Percentiles rank a stretch among this genome's conserved stretches.
phyloP scores from a whole-genome alignment of 1,140 invertebrate genomes.

The Nebria ingens region DNA sequence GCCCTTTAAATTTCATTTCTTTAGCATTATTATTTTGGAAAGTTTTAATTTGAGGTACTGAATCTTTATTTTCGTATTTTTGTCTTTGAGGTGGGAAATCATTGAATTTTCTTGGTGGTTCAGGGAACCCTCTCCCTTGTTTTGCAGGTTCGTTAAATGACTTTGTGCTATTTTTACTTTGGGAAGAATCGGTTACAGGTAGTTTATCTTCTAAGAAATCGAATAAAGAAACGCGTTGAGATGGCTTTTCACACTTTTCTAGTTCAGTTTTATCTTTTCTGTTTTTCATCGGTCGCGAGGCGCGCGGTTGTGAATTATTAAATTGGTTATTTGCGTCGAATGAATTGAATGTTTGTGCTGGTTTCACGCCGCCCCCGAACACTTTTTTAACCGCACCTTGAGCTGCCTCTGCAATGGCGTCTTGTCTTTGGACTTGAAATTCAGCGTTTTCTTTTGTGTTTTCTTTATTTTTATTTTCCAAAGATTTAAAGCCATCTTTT shows the following conservation, averaged over 20 bases:
- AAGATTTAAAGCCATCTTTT: conserved; percentile 58
- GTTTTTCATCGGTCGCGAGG: conserved; percentile 36
- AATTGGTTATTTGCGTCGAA: conserved; percentile 30
- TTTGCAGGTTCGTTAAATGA: conserved; percentile 14
- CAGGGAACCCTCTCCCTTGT: no score
- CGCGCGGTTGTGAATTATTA: conserved; percentile 32
- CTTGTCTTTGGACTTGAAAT: conserved; percentile 74
- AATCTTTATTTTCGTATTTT: conserved; percentile 29
- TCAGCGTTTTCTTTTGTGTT: conserved; percentile 58
- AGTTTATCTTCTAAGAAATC: conserved; percentile 80
- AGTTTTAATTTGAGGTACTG: no score
- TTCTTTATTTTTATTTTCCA: conserved; percentile 47
- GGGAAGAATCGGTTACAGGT: conserved; percentile 36
- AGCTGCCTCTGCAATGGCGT: conserved; percentile 76
- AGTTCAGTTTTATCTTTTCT: conserved; percentile 29
- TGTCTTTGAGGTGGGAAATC: conserved; percentile 23
- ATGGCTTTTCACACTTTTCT: conserved; percentile 61
- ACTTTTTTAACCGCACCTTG: conserved; percentile 66
- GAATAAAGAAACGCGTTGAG: conserved; percentile 74
- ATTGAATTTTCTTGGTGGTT: no score
- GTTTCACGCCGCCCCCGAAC: conserved; percentile 62
- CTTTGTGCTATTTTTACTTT: conserved; percentile 14
- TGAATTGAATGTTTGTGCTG: conserved; percentile 34
- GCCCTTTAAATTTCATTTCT: no score
- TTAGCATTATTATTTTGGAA: no score